Conservation (phyloP, 2,797 vertebrate genomes). For the Pseudotriccus pelzelni region DNA sequence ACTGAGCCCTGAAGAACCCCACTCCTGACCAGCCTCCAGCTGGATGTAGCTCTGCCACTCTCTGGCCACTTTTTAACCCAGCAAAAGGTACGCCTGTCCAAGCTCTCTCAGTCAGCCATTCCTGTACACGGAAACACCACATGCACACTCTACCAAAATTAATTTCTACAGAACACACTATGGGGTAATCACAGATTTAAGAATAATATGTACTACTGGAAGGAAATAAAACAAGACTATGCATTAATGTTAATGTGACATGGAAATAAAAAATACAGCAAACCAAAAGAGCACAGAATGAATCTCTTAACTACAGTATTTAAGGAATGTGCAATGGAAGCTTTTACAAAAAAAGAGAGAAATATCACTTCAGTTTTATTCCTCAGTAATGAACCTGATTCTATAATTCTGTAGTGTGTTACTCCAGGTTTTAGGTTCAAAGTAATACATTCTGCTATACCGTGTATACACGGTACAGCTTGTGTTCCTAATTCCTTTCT, state of each 20-base stretch:
- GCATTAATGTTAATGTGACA: background rate
- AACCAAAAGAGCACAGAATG: background rate
- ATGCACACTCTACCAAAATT: background rate
- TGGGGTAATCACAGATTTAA: background rate
- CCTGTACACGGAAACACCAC: background rate
- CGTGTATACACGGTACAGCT: background rate
- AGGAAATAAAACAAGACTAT: background rate
- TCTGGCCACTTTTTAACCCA: background rate
- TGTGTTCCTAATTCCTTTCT: background rate
- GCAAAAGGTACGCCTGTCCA: background rate
- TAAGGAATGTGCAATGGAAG: background rate
- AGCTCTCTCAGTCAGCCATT: background rate
- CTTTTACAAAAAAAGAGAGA: background rate
- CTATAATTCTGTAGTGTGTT: background rate
- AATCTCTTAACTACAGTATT: background rate
- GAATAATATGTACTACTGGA: background rate
- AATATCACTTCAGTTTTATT: background rate
- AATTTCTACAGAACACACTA: background rate
- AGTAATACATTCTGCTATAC: background rate
- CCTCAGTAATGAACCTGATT: background rate
- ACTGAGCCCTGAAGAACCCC: background rate
- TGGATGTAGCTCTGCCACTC: background rate
- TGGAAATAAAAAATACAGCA: background rate
- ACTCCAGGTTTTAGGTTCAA: background rate
- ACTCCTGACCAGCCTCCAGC: background rate